Percentiles rank a stretch among this genome's conserved stretches.
Evolutionary conservation across 2,797 vertebrate genomes (phyloP).

Genomic region (Podarcis siculus): DNA sequence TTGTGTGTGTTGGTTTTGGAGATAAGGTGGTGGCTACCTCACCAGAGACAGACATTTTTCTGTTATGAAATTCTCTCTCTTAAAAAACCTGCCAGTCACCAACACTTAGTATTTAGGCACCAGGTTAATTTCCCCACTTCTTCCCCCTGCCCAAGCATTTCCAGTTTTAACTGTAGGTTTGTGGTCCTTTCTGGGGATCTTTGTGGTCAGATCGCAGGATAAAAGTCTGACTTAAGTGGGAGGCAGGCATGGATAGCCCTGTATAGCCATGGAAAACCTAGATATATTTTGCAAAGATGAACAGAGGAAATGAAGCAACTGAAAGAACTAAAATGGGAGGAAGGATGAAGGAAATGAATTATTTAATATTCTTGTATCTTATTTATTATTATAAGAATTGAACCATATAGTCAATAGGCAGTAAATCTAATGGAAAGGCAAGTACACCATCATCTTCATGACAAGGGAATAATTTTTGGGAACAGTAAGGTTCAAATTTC

Average conservation of each 20-base stretch:
- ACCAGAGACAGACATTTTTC: not conserved
- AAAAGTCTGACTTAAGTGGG: not conserved
- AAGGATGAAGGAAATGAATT: not conserved
- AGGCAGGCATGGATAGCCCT: not conserved
- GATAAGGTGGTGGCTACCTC: not conserved
- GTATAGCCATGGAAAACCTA: not conserved
- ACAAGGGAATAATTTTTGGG: conserved; percentile 20
- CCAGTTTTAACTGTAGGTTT: not conserved
- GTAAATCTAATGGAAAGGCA: not conserved
- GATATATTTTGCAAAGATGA: not conserved
- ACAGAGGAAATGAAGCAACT: not conserved
- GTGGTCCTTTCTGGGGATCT: not conserved
- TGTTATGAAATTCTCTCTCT: not conserved
- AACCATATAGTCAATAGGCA: not conserved
- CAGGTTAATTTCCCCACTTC: not conserved
- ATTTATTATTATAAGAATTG: conserved; percentile 32
- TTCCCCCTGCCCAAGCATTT: not conserved
- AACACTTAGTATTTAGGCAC: not conserved
- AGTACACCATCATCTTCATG: not conserved
- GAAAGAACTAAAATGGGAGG: not conserved
- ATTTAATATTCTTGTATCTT: not conserved
- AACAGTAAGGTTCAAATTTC: conserved; percentile 13
- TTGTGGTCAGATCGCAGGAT: not conserved
- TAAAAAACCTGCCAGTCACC: not conserved
- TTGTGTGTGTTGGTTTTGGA: not conserved